Percentiles rank a stretch among this genome's conserved stretches.
Conservation (phyloP, 2,113 vertebrate genomes). For the Varanus komodoensis region DNA sequence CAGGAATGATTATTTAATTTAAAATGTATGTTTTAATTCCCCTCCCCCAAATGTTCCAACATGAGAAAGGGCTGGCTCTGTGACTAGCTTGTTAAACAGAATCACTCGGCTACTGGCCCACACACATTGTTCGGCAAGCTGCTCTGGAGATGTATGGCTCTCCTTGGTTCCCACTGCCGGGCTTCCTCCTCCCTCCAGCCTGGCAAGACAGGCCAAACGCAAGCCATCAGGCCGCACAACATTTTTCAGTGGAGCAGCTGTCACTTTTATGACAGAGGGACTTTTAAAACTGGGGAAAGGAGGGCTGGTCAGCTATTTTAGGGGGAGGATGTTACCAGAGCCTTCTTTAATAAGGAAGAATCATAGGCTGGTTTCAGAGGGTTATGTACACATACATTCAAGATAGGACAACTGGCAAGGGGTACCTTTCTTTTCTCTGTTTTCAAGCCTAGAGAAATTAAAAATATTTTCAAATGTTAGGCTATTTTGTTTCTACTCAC, state of each 20-base stretch:
- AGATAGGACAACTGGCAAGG: conserved; percentile 25
- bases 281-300: conserved; percentile 53
- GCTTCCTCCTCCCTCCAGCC: conserved; percentile 9
- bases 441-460: conserved; percentile 18
- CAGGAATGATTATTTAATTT: conserved; percentile 61
- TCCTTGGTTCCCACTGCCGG: fast-evolving
- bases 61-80: conserved; percentile 49
- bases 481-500: conserved; percentile 54
- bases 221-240: conserved; percentile 31
- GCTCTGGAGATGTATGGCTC: neutral
- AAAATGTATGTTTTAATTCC: conserved; percentile 51
- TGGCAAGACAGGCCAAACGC: conserved; percentile 55
- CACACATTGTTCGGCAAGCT: conserved; percentile 33
- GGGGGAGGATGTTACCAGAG: conserved; percentile 36
- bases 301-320: conserved; percentile 26
- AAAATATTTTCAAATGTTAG: neutral
- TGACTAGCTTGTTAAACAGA: conserved; percentile 52
- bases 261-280: conserved; percentile 67
- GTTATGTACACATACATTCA: neutral
- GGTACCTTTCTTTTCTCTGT: neutral
- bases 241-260: conserved; percentile 54
- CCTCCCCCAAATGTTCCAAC: conserved; percentile 34
- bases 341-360: conserved; percentile 38
- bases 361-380: conserved; percentile 33
- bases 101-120: conserved; percentile 63